Evolutionary conservation across 2,113 vertebrate genomes (phyloP).

Genomic region (Hyla sarda): DNA sequence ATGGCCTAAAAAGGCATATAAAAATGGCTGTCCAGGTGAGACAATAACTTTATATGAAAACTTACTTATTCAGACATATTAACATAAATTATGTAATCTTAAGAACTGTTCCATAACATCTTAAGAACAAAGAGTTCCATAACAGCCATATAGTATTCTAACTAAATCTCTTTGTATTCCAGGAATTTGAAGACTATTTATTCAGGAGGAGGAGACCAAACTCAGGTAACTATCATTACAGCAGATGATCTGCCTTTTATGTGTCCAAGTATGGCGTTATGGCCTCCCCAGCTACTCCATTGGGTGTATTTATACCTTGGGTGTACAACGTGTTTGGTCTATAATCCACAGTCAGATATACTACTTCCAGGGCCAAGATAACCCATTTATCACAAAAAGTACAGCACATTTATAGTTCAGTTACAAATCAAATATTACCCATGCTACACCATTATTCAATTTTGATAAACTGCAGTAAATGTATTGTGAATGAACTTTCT

Average conservation of each 20-base stretch:
- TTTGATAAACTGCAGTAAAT: neutral
- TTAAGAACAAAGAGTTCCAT: neutral
- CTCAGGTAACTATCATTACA: neutral
- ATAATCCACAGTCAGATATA: neutral
- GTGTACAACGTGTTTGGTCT: neutral
- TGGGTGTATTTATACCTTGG: neutral
- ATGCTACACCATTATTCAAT: neutral
- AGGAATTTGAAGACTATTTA: neutral
- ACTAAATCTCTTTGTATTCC: neutral
- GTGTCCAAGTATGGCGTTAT: too few species aligned
- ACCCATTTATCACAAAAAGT: neutral
- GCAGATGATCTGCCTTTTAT: too few species aligned
- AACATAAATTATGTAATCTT: too few species aligned
- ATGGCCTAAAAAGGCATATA: too few species aligned
- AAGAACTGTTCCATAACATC: too few species aligned
- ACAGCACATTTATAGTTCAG: neutral
- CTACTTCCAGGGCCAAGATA: too few species aligned
- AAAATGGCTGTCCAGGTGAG: neutral
- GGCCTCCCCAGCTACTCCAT: neutral
- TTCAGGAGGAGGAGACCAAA: neutral
- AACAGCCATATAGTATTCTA: neutral
- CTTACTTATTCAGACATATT: neutral
- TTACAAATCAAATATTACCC: neutral
- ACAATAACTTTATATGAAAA: neutral
- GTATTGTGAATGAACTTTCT: neutral